Percentiles rank a stretch among this genome's conserved stretches.
phyloP scores from a whole-genome alignment of 2,888 invertebrate genomes.

The Colostygia pectinataria region DNA sequence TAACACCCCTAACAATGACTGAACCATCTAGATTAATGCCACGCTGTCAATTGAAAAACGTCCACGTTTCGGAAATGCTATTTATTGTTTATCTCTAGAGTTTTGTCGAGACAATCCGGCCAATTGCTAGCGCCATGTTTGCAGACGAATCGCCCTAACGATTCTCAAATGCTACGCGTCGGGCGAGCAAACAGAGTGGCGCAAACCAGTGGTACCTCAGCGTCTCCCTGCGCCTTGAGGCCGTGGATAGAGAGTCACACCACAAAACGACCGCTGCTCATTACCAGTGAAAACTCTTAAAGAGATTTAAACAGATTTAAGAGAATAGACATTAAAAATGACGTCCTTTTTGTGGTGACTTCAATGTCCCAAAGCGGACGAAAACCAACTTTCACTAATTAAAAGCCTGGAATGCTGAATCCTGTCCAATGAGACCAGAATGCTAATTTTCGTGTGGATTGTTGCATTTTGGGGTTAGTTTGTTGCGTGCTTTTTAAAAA shows the following conservation, averaged over 20 bases:
- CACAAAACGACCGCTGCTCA: constrained; percentile 64
- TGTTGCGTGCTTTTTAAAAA: constrained; percentile 49
- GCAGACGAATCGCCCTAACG: constrained; percentile 76
- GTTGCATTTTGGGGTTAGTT: constrained; percentile 56
- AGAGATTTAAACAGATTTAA: constrained; percentile 75
- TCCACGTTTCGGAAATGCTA: constrained; percentile 73
- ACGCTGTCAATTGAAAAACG: constrained; percentile 76
- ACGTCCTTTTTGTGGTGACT: constrained; percentile 75
- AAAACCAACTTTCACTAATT: constrained; percentile 71
- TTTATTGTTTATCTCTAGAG: constrained; percentile 75
- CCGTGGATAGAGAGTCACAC: constrained; percentile 46
- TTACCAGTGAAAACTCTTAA: constrained; percentile 74
- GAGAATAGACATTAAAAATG: constrained; percentile 74
- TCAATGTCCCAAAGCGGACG: constrained; percentile 67
- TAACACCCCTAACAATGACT: constrained; percentile 79
- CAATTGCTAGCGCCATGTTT: constrained; percentile 74
- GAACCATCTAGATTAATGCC: constrained; percentile 79
- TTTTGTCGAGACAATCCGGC: constrained; percentile 71
- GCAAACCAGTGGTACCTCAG: constrained; percentile 55
- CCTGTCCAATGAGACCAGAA: constrained; percentile 60
- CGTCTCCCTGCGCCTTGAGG: constrained; percentile 32
- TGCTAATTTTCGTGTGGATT: constrained; percentile 60
- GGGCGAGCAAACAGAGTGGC: constrained; percentile 66
- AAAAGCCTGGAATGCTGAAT: constrained; percentile 64
- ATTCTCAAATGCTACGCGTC: constrained; percentile 80